These are phyloP conservation scores for Anableps anableps DNA, from an alignment of 2,797 vertebrate genomes.

Conservation along the genomic window DNA sequence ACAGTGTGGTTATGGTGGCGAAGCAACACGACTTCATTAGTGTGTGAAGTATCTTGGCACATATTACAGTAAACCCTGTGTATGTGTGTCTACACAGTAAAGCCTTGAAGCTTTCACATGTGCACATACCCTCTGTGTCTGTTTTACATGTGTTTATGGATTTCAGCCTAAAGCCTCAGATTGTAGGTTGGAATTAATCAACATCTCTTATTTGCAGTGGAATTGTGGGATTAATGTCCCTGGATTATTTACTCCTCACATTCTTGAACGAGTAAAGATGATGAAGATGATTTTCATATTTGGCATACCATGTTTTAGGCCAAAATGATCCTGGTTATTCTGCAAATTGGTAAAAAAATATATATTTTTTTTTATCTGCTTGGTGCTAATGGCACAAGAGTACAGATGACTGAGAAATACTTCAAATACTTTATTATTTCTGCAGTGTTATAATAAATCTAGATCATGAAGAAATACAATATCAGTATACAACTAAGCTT, in stretches of 20 bases:
- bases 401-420: neutral
- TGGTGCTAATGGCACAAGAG: neutral
- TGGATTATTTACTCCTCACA: constrained; percentile 66
- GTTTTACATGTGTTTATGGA: constrained; percentile 55
- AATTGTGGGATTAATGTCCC: constrained; percentile 59
- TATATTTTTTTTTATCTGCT: neutral
- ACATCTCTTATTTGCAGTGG: constrained; percentile 54
- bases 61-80: constrained; percentile 67
- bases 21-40: constrained; percentile 58
- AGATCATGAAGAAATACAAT: neutral
- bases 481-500: neutral
- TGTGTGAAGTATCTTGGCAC: constrained; percentile 55
- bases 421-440: neutral
- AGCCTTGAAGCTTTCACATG: constrained; percentile 41
- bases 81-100: constrained; percentile 27
- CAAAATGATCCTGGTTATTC: neutral
- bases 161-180: constrained; percentile 61
- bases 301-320: neutral
- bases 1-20: constrained; percentile 42
- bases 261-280: constrained; percentile 27
- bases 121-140: constrained; percentile 41
- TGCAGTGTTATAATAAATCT: neutral
- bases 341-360: neutral
- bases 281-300: neutral
- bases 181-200: constrained; percentile 71